These are phyloP conservation scores for Panopea generosa DNA, from an alignment of 2,888 invertebrate species.

Conservation along the genomic window DNA sequence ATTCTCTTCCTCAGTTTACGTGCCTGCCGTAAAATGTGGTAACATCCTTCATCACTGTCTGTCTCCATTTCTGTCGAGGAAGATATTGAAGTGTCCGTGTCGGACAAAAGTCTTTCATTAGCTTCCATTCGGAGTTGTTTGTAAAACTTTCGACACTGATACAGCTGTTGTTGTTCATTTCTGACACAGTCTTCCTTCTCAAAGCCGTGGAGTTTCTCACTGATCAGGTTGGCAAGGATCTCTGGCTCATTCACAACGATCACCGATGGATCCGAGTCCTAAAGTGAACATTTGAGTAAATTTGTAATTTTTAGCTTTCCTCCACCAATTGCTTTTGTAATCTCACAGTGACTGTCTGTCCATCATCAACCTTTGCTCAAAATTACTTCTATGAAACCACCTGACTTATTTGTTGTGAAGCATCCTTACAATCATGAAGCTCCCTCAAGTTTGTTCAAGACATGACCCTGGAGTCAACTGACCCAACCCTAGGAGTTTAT, in stretches of 20 bases:
- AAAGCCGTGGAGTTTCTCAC: slow-evolving; percentile 69
- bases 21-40: slow-evolving; percentile 56
- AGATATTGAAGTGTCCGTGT: slow-evolving; percentile 60
- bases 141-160: slow-evolving; percentile 68
- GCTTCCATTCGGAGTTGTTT: slow-evolving; percentile 63
- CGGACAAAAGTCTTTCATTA: slow-evolving; percentile 67
- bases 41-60: slow-evolving; percentile 62
- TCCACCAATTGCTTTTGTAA: no score
- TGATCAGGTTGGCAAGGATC: slow-evolving; percentile 72
- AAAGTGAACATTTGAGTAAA: slow-evolving; percentile 14
- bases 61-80: slow-evolving; percentile 52
- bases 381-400: no score
- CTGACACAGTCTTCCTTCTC: slow-evolving; percentile 67
- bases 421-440: no score
- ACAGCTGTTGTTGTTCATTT: slow-evolving; percentile 56
- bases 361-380: no score
- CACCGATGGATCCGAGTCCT: slow-evolving; percentile 74
- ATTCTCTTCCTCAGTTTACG: slow-evolving; percentile 42
- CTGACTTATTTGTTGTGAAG: no score
- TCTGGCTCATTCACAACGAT: slow-evolving; percentile 76
- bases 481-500: no score
- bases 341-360: no score
- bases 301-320: no score
- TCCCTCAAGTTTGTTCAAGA: no score
- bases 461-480: no score